These are phyloP conservation scores for Melanogrammus aeglefinus DNA, from an alignment of 2,797 vertebrate species.

Conservation along the genomic window DNA sequence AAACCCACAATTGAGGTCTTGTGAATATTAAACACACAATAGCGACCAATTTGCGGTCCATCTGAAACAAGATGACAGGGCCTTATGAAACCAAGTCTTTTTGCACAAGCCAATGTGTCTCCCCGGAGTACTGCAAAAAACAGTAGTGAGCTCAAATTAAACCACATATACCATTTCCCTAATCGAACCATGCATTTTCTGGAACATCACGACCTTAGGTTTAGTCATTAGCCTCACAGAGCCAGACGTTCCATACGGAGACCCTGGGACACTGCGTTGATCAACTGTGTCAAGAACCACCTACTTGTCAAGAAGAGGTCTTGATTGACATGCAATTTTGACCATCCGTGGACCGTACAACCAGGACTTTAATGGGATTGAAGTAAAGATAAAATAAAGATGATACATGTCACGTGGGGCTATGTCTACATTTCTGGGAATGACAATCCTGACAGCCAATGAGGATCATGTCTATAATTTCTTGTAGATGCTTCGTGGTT, in stretches of 20 bases:
- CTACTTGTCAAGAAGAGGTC: too few relatives aligned
- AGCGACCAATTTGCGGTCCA: neutral
- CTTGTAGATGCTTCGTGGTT: too few relatives aligned
- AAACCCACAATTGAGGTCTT: neutral
- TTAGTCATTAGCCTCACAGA: slow-evolving; percentile 25
- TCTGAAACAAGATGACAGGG: slow-evolving; percentile 46
- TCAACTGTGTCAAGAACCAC: too few relatives aligned
- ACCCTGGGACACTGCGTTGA: neutral
- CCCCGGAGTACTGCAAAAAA: slow-evolving; percentile 35
- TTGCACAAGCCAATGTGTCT: slow-evolving; percentile 34
- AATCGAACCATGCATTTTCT: slow-evolving; percentile 27
- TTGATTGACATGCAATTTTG: too few relatives aligned
- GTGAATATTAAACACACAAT: neutral
- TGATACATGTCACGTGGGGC: too few relatives aligned
- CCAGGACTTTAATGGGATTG: too few relatives aligned
- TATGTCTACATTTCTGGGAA: too few relatives aligned
- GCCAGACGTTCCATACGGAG: slow-evolving; percentile 15
- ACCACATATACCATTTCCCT: slow-evolving; percentile 48
- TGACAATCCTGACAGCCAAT: too few relatives aligned
- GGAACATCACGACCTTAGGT: slow-evolving; percentile 34
- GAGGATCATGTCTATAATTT: too few relatives aligned
- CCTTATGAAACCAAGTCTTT: slow-evolving; percentile 22
- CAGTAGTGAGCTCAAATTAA: slow-evolving; percentile 50
- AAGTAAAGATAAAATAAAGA: too few relatives aligned
- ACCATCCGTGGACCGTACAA: too few relatives aligned